Evolutionary conservation across 2,113 vertebrate genomes (phyloP), one percentile per base, ranked within the genome.

Genomic region (Mirza zaza): DNA sequence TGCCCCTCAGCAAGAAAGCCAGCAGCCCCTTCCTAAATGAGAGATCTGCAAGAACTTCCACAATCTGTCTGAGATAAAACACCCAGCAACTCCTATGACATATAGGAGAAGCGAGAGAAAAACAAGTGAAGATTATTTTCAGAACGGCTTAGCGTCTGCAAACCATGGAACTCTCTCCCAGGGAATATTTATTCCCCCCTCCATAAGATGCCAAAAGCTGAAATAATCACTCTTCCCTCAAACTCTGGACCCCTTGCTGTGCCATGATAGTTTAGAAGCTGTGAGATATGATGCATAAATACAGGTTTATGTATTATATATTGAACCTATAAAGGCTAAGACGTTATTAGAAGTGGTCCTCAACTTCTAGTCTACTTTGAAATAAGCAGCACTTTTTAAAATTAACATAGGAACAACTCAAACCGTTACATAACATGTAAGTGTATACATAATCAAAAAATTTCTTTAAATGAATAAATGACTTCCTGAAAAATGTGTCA

Each of bases 11-110:
- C 12, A 75, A 91, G 21, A 73, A 68, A 25, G 36, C 92, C 55
- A 98, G 42, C 45, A 80, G 75, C 55, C 34, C 76, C 73, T 96
- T 68, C 5, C 80, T 83, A 55, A 94, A 59, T 73, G 90, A 87
- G 86, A 85, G 57, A 39, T 87, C 27, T 48, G 39, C 6, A 81
- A 87, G 70, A 50, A 55, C 55, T 94, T 71, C 18, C 39, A n/a
- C 25, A 76, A 61, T 87, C 45, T 87, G 11, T 82, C 39, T 76
- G 29, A 82, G 48, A n/a, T 8, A 50, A 70, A 48, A 17, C 12
- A 45, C 70, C 25, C 42, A 90, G 57, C 25, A 82, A 73, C 36
- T 91, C 86, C 57, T 90, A 15, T 91, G 36, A 73, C 55, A 86
- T 77, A 87, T 84, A 76, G 42, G 48, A 4, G 32, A 91, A 88